These are phyloP conservation scores for Pyrrhia umbra DNA, from an alignment of 2,888 invertebrate genomes.

Conservation along the genomic window DNA sequence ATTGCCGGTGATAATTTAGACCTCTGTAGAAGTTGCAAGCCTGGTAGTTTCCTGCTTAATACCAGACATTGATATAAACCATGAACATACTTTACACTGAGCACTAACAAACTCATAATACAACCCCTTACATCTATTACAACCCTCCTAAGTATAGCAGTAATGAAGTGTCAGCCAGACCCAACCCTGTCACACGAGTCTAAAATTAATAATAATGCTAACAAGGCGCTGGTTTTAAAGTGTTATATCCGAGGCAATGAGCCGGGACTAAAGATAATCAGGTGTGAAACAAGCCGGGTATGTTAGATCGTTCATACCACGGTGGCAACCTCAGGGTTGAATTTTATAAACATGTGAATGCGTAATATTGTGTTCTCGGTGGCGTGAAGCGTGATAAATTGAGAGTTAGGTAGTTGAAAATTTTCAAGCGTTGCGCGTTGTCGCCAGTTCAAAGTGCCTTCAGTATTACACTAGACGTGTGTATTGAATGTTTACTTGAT, in stretches of 20 bases:
- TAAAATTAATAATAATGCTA: conserved; percentile 66
- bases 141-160: conserved; percentile 57
- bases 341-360: conserved; percentile 57
- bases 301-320: conserved; percentile 60
- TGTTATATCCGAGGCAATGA: conserved; percentile 71
- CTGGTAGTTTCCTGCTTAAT: neutral
- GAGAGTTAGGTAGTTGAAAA: conserved; percentile 4
- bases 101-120: conserved; percentile 53
- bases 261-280: conserved; percentile 71
- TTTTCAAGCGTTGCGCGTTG: conserved; percentile 19
- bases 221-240: conserved; percentile 64
- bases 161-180: conserved; percentile 62
- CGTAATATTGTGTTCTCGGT: conserved; percentile 30
- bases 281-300: conserved; percentile 69
- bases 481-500: conserved; percentile 3
- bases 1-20: neutral
- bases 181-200: conserved; percentile 58
- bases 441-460: conserved; percentile 4
- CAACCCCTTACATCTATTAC: conserved; percentile 51
- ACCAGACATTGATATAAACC: conserved; percentile 12
- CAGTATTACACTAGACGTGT: neutral
- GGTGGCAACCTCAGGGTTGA: conserved; percentile 52
- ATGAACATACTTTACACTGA: conserved; percentile 43
- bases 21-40: neutral
- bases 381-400: conserved; percentile 42